These are phyloP conservation scores for Sebastiscus tertius DNA, from an alignment of 2,797 vertebrate species.

Conservation along the genomic window DNA sequence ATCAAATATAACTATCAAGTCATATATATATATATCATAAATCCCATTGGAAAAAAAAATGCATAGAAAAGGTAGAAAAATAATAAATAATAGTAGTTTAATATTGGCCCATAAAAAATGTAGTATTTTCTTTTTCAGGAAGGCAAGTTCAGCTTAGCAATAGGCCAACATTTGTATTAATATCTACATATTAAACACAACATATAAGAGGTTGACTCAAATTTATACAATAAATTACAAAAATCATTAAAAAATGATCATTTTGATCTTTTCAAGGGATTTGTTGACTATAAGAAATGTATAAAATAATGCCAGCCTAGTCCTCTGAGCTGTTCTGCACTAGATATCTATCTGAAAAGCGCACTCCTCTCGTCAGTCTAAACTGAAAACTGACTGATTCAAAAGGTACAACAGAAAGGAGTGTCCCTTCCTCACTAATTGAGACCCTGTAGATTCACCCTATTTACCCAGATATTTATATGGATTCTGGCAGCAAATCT, in stretches of 20 bases:
- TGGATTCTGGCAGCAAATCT: slow-evolving; percentile 20
- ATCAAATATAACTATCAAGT: background rate
- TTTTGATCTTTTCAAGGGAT: background rate
- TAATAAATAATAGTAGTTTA: too few species aligned
- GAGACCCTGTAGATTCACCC: slow-evolving; percentile 61
- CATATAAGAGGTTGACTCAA: background rate
- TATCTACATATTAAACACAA: too few species aligned
- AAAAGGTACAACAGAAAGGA: slow-evolving; percentile 38
- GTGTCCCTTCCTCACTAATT: slow-evolving; percentile 51
- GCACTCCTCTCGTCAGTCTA: background rate
- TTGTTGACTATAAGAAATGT: background rate
- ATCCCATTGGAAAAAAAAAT: background rate
- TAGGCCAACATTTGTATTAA: too few species aligned
- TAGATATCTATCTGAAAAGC: background rate
- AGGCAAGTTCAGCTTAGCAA: too few species aligned
- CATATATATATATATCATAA: background rate
- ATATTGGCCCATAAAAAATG: too few species aligned
- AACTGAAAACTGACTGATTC: background rate
- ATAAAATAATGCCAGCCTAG: background rate
- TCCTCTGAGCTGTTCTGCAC: background rate
- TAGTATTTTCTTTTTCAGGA: too few species aligned
- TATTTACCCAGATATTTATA: slow-evolving; percentile 47
- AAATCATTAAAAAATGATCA: background rate
- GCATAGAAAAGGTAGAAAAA: too few species aligned
- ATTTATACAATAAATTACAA: background rate